Evolutionary conservation across 2,888 invertebrate genomes (phyloP), one percentile per base, ranked within the genome.

Genomic region (Coleophora deauratella): DNA sequence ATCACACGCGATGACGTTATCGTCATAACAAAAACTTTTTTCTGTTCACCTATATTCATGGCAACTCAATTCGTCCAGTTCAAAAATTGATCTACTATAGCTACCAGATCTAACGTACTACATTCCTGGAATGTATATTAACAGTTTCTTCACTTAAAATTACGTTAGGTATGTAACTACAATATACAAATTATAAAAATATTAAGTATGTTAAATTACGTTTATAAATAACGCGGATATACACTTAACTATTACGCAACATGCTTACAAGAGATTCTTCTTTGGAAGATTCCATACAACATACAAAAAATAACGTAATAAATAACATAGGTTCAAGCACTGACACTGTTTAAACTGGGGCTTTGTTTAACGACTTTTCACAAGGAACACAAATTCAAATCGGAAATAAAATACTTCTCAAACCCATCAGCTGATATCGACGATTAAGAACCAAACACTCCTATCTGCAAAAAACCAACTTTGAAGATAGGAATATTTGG

Each of bases 91-190:
- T 9, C 27, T 7, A 66, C 68, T 72, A 73, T 77, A 77, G 74
- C 75, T 27, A 34, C 33, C 33, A 21, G 33, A 27, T n/a, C 38
- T 40, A 40, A 69, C 63, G 63, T 55, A 54, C 66, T 71, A 75
- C 74, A 77, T 75, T 78, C 75, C 72, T 67, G 72, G 76, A 81
- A 80, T 76, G 78, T 72, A 56, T 43, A 46, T 49, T 54, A 62
- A 59, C 57, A 55, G 62, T 6, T 8, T n/a, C 13, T 11, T 33
- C 33, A 33, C 33, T 33, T 13, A 12, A n/a, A 31, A 31, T 11
- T 31, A 31, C 31, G 10, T 10, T 31, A 31, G 8, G 60, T 62
- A 54, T 59, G 52, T 72, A 67, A 69, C 65, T 70, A 75, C 62
- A 62, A 56, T 54, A 58, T 60, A 57, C 52, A 70, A 71, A 72